Conservation (phyloP, 2,888 invertebrate genomes). For the Anagyrus pseudococci region DNA sequence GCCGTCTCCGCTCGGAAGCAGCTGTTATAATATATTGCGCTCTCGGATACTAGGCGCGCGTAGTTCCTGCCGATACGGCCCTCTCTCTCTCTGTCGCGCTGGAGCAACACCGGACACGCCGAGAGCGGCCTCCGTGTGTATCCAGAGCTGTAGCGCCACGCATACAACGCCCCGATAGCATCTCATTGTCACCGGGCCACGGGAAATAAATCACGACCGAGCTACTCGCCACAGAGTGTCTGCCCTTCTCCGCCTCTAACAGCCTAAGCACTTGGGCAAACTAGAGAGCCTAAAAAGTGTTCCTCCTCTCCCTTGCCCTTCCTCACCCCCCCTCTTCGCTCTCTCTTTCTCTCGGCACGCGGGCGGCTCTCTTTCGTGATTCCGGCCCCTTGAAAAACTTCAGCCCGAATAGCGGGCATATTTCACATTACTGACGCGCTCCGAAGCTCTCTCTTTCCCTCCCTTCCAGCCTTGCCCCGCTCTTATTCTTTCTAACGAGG, state of each 20-base stretch:
- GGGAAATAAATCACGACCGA: constrained; percentile 48
- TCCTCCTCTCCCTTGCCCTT: neutral
- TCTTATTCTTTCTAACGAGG: no score
- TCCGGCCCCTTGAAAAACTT: constrained; percentile 21
- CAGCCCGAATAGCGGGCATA: constrained; percentile 27
- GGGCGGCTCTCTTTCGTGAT: constrained; percentile 19
- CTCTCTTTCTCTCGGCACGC: no score
- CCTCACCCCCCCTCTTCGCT: neutral
- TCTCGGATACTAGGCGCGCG: constrained; percentile 3
- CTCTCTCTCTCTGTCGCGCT: no score
- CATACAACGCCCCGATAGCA: no score
- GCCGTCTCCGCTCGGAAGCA: constrained; percentile 20
- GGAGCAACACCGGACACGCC: no score
- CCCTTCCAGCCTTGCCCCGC: no score
- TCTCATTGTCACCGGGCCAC: constrained; percentile 54
- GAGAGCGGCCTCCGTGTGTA: no score
- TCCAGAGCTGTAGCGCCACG: no score
- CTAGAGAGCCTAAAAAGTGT: constrained; percentile 22
- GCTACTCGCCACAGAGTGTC: no score
- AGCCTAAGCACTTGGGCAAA: constrained; percentile 22
- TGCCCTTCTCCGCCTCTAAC: neutral
- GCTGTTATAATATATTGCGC: constrained; percentile 37
- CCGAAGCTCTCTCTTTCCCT: no score
- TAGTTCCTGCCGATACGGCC: constrained; percentile 8
- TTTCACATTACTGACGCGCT: constrained; percentile 14